These are phyloP conservation scores for Acronicta aceris DNA, from an alignment of 2,888 invertebrate species.

Conservation along the genomic window DNA sequence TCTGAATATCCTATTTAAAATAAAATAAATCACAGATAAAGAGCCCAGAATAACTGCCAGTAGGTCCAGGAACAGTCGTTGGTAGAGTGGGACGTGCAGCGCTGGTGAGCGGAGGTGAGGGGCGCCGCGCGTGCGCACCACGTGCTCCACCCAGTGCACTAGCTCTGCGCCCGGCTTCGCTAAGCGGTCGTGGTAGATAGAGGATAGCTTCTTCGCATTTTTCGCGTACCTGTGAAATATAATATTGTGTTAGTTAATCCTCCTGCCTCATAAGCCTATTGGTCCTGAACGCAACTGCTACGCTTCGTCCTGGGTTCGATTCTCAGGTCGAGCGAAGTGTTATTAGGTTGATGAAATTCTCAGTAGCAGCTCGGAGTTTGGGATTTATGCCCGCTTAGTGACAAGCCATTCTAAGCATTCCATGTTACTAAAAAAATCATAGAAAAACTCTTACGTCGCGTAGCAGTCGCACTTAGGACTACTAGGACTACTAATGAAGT, in stretches of 20 bases:
- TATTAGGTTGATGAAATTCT: no score
- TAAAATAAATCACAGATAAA: slow-evolving; percentile 1
- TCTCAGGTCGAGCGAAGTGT: no score
- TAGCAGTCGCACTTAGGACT: no score
- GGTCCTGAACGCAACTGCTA: no score
- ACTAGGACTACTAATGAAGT: no score
- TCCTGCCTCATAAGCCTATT: no score
- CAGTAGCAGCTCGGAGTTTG: no score
- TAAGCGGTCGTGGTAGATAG: slow-evolving; percentile 76
- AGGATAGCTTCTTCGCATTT: slow-evolving; percentile 59
- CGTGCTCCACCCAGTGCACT: slow-evolving; percentile 92
- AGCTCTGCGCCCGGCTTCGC: slow-evolving; percentile 88
- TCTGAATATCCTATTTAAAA: slow-evolving; percentile 9
- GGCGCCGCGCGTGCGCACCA: slow-evolving; percentile 88
- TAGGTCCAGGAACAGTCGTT: slow-evolving; percentile 72
- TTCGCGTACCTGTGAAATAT: slow-evolving; percentile 56
- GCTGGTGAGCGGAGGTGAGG: slow-evolving; percentile 78
- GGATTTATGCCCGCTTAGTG: no score
- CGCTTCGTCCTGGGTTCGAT: no score
- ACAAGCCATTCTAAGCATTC: no score
- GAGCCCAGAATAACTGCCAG: slow-evolving; percentile 31
- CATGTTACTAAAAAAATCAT: no score
- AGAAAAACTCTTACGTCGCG: no score
- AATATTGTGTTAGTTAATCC: not conserved
- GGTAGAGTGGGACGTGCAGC: slow-evolving; percentile 60